Base-by-base conservation (phyloP, 1,140 invertebrate species). In the Steinernema feltiae region DNA sequence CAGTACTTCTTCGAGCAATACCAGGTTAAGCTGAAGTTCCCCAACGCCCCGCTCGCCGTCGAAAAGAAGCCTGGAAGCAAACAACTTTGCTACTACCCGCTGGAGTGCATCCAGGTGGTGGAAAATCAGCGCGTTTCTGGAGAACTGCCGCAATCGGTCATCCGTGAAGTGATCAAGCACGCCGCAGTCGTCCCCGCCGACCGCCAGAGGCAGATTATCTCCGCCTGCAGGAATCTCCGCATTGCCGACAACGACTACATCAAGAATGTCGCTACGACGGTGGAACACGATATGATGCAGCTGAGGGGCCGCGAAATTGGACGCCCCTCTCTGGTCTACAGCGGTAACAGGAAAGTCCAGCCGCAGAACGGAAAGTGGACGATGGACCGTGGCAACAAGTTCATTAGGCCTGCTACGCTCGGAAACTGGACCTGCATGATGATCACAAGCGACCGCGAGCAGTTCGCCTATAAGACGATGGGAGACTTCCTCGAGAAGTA, bases 91-190 rank as follows among this genome's bases (percentile, higher is more conserved):
- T 69, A 31, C 32, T 48, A 41, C 53, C 78, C 78, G 1, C 41
- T 74, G n/a, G 78, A 79, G 30, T 30, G 74, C 7, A n/a, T 70
- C 24, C 73, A 15, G 15, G 48, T 79, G 29, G 41, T 46, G 1
- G 35, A 35, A 27, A 74, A 74, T 32, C 71, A 78, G 21, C 76
- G 78, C n/a, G 78, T 79, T 0, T 70, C 76, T 3, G 74, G 32
- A 71, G 77, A 53, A 78, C 78, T 31, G 2, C 72, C 17, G 29
- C 69, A 29, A 71, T 73, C 48, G 53, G 41, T 27, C 53, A 78
- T 27, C 7, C 7, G 53, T 30, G 70, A 70, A 18, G 70, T 75
- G 0, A 78, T 75, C 72, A 78, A 75, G 63, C 70, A 76, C 24
- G 69, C 69, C 18, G 76, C 76, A 1, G 69, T 77, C 21, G 35